Evolutionary conservation across 2,888 invertebrate species (phyloP), one percentile per base, ranked within the genome.

Genomic region (Xylota segnis): DNA sequence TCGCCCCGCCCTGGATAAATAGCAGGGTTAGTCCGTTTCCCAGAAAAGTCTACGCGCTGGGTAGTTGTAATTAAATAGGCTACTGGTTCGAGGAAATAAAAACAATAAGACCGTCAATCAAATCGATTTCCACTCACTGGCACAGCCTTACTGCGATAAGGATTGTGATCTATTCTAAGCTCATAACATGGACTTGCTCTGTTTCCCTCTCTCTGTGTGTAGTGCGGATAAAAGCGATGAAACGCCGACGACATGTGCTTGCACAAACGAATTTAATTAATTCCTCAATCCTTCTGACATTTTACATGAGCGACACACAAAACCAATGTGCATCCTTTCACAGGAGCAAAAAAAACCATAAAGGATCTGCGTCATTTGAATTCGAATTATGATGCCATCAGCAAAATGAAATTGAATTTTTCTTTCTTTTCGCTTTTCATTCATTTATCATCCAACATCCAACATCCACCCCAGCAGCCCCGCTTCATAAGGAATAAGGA

Each of bases 211-310:
- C 23, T 29, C 18, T 27, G 3, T 23, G 16, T n/a, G 5, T 34
- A 2, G 6, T 43, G 10, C 40, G 4, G 23, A 5, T 14, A 61
- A 59, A 58, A 34, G 32, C 5, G 37, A 37, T 37, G 12, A 37
- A 37, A 37, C 14, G 32, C 29, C 5, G 52, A 27, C 37, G 34
- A 14, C 61, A 32, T 75, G 79, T 75, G 75, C 70, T 59, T 81
- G 75, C 65, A 71, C n/a, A 65, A 61, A 32, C 40, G 34, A 45
- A 65, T 84, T 76, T 66, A 75, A 79, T 84, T 75, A 79, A 75
- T 45, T 65, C 32, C 45, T 58, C 63, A 65, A 56, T 72, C 47
- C 40, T 43, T 32, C 7, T 54, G 27, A 63, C 63, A 63, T 61
- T 40, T 61, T 56, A 52, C 37, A 18, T 45, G 50, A 12, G 2